Evolutionary conservation across 1,140 invertebrate species (phyloP), one percentile per base, ranked within the genome.

Genomic region (Fragariocoptes setiger): DNA sequence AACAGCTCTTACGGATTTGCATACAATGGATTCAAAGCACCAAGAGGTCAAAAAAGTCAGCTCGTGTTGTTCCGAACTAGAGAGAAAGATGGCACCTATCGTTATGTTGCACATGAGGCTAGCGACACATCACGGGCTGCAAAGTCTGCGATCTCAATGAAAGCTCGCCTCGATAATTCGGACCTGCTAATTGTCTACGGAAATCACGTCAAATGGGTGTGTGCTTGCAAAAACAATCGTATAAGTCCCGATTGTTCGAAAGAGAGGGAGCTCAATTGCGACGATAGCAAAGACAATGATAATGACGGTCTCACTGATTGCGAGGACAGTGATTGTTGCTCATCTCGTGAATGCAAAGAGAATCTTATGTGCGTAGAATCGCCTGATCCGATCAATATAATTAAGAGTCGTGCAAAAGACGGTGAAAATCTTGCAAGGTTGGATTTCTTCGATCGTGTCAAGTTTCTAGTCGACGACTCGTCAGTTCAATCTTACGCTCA

Each of bases 401-500:
- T n/a, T n/a, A n/a, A n/a, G n/a, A n/a, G n/a, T n/a, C n/a, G n/a
- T n/a, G n/a, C n/a, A n/a, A n/a, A n/a, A n/a, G n/a, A n/a, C n/a
- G n/a, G 25, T 31, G 8, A n/a, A 8, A n/a, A 8, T n/a, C 64
- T 95, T 0, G 65, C 92, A 0, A 63, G 83, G 21, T 92, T 90
- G 61, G 82, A 94, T 52, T 97, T 97, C 59, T 95, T 88, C 54
- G 82, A 95, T 56, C 67, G 83, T 35, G 83, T 94, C 55, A 83
- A 86, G 54, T 97, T 97, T 61, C 69, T 99, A 41, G 86, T 97
- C 25, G 85, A 95, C 62, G 85, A 92, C 56, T 83, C 90, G 56
- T 85, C 80, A 43, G 86, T 95, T 19, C 90, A 97, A 60, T 86
- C 76, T 52, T 95, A 94, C 62, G 85, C 85, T 18, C 79, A 86